Base-by-base conservation (phyloP, 2,888 invertebrate species). In the Orchestes rusci region DNA sequence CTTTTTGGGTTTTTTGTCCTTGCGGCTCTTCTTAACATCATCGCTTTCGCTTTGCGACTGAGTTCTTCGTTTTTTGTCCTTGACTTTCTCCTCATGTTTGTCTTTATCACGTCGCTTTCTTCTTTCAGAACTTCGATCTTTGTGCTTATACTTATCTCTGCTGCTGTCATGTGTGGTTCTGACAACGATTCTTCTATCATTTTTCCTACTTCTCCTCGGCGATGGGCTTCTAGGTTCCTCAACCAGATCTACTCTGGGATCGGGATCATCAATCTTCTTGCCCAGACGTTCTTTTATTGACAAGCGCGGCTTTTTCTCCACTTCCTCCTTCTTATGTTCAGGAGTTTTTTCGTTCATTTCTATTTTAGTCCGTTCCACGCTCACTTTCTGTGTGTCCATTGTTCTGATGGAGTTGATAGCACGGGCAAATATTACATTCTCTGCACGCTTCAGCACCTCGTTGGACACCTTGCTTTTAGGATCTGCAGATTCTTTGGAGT, bases 371-470 rank as follows among this genome's bases (percentile, higher is more conserved):
- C 82, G 73, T 55, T 82, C 83, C 45, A 73, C 74, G 52, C 79
- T 80, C 38, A 81, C 80, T 64, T 82, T 84, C 60, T 82, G 84
- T 37, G 82, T 82, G 70, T 85, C 85, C 27, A 59, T 64, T 0
- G 84, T 84, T 45, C 83, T 73, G 33, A 86, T 79, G 0, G 88
- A 85, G 59, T 83, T 87, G 31, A 87, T 84, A 1, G 87, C 87
- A 66, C 92, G 89, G 30, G 91, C 86, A 64, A 92, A 88, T 56
- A 93, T 85, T 0, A 87, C 91, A 64, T 92, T 91, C 70, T 93
- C 92, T 2, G 93, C 92, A 53, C 90, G 75, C 62, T 92, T 91
- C 37, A 93, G 71, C 3, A 93, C 89, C 67, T 91, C 91, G 15
- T 84, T 85, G 1, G 91, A 90, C 1, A 81, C 80, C 69, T 86